Evolutionary conservation across 2,888 invertebrate genomes (phyloP), one percentile per base, ranked within the genome.

Genomic region (Meganola albula): DNA sequence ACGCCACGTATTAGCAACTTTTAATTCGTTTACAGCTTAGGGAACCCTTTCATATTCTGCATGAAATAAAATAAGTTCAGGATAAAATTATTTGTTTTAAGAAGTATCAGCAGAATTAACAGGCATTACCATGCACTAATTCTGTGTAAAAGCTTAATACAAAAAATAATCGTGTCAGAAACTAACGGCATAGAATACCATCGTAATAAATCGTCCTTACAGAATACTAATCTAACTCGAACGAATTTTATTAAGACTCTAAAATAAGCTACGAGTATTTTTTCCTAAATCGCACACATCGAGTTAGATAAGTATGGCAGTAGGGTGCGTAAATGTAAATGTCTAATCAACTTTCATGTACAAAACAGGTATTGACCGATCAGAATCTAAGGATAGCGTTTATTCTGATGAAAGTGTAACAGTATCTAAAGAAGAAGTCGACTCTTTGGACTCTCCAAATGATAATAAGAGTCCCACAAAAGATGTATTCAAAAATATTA

Each of bases 331-430:
- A n/a, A 48, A 44, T 54, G 53, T 48, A 60, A 53, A 58, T 69
- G 52, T 76, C 74, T 78, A 80, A 82, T 80, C 44, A 57, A 48
- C 61, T 75, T 75, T 75, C 48, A 64, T 78, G 70, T 80, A 71
- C 66, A 61, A 74, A 62, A 74, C 84, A 85, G 85, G 84, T 85
- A 61, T 75, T 71, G 70, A 77, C 64, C 73, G 66, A 49, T 72
- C 79, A 44, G 74, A 72, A 55, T 79, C 80, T 56, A 59, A 69
- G 72, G 82, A 80, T 64, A 79, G 71, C 63, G 58, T 73, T 44
- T 58, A 53, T 64, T 74, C 70, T 27, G 74, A 75, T 38, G 70
- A 75, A 37, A 74, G 71, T 34, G 6, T 48, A 49, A 20, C 42
- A 31, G 40, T 59, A 14, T 62, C 66, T 1, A 68, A 61, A 38